Base-by-base conservation (phyloP, 2,113 vertebrate genomes). In the Solea senegalensis region DNA sequence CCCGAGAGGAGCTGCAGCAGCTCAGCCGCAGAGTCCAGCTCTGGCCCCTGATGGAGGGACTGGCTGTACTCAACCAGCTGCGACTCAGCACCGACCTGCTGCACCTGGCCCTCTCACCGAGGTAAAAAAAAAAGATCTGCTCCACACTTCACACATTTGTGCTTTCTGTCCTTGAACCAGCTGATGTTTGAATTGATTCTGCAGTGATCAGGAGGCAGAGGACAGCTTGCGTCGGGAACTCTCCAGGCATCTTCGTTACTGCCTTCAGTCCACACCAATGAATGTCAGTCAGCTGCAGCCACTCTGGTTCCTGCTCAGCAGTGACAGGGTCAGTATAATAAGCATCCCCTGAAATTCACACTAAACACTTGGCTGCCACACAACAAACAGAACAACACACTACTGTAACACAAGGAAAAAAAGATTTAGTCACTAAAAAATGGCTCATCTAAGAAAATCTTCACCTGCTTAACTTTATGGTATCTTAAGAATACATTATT, bases 31-130 rank as follows among this genome's bases (percentile, higher is more conserved):
- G 81, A 41, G 89, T 95, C 61, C 97, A 98, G 75, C 79, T 98
- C 52, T 99, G 97, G 98, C 97, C 98, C 16, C 90, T 91, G 4
- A 92, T 96, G 92, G 97, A 99, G 27, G 88, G 94, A 68, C 69
- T 98, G 53, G 93, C 95, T 0, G 2, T 95, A 0, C 94, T 98
- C 21, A 98, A 96, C 93, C 96, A 96, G 77, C 95, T 97, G 84
- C 94, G 93, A 76, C 72, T 98, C 66, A 95, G 91, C 43, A 85
- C 95, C 8, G 94, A 96, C 82, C 92, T 91, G 15, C 46, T 98
- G 69, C 87, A 90, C 16, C 73, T 93, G 52, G 88, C 90, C 1
- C 69, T 92, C 3, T 86, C 84, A 49, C 88, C 88, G 1, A 62
- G 93, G 94, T 95, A 86, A 70, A 16, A 34, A 34, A 34, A 34